Base-by-base conservation (phyloP, 2,113 vertebrate species). In the Calidris pygmaea region DNA sequence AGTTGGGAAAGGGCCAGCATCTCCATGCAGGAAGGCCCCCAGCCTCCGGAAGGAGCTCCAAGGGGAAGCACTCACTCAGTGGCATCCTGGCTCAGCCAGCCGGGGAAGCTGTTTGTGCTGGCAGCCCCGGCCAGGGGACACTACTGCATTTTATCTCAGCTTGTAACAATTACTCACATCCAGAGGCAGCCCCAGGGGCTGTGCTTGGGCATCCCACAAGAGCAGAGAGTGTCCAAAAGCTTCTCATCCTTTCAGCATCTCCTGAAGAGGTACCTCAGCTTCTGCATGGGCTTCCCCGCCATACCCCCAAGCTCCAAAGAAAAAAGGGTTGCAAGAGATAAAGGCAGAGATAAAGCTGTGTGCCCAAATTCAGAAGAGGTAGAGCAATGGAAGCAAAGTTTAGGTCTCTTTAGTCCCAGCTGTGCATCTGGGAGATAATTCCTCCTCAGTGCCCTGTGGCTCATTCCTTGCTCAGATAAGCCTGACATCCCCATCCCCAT, bases 171-270 rank as follows among this genome's bases (percentile, higher is more conserved):
- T 37, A 34, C 50, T 52, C 52, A 19, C 3, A 3, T 12, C 43
- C 48, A 75, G 30, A 72, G 35, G 32, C 45, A 65, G 52, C 47
- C 60, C 70, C 11, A 3, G 39, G n/a, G 55, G 29, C 75, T 3
- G 3, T 2, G 14, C 34, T 65, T 4, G 27, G 20, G 29, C 35
- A 60, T 7, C 0, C 72, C 43, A 17, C 2, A 5, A 3, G 11
- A 66, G 24, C 11, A 24, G 11, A 9, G 27, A 68, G 19, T 0
- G 0, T 19, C n/a, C 39, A 83, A 16, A 17, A 63, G 10, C 3
- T 4, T 30, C 23, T 76, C 6, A 1, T 39, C 47, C 89, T 81
- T 58, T 39, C 73, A 30, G 55, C 52, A 91, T n/a, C 87, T 92
- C 50, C 67, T 8, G 16, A 59, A 22, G 39, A 71, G 18, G 9